A percentile compares a stretch with the other conserved stretches of the same genome.
These are phyloP conservation scores for Myotis pilosus DNA, from an alignment of 2,797 vertebrate species.

Conservation along the genomic window DNA sequence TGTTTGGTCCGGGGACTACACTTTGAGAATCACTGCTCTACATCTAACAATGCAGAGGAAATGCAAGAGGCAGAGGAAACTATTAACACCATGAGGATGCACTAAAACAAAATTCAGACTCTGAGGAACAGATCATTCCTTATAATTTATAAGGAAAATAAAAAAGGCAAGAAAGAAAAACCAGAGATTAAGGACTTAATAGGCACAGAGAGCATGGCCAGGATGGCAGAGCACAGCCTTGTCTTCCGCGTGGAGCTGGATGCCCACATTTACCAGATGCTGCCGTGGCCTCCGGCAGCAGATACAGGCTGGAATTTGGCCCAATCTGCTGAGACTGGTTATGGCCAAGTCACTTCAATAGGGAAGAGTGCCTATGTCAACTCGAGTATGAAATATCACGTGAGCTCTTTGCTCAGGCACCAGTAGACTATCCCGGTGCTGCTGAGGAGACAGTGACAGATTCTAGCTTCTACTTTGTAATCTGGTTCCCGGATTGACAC, in stretches of 20 bases:
- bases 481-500: constrained; percentile 90
- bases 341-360: constrained; percentile 91
- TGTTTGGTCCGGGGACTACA: background rate
- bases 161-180: background rate
- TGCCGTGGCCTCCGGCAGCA: constrained; percentile 69
- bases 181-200: constrained; percentile 17
- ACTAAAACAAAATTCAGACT: background rate
- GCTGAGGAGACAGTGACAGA: constrained; percentile 89
- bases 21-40: constrained; percentile 21
- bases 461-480: constrained; percentile 91
- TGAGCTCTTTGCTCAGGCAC: constrained; percentile 90
- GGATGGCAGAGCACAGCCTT: background rate
- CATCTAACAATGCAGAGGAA: constrained; percentile 22
- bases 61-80: background rate
- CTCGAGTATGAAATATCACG: constrained; percentile 91
- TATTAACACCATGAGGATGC: background rate
- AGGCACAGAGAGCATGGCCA: background rate
- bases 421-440: constrained; percentile 88
- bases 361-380: constrained; percentile 89
- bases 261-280: background rate
- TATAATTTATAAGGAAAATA: background rate
- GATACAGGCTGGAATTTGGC: constrained; percentile 93
- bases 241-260: background rate
- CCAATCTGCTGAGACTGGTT: constrained; percentile 90
- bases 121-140: background rate